Conservation (phyloP, 2,113 vertebrate genomes). For the Trichechus manatus region DNA sequence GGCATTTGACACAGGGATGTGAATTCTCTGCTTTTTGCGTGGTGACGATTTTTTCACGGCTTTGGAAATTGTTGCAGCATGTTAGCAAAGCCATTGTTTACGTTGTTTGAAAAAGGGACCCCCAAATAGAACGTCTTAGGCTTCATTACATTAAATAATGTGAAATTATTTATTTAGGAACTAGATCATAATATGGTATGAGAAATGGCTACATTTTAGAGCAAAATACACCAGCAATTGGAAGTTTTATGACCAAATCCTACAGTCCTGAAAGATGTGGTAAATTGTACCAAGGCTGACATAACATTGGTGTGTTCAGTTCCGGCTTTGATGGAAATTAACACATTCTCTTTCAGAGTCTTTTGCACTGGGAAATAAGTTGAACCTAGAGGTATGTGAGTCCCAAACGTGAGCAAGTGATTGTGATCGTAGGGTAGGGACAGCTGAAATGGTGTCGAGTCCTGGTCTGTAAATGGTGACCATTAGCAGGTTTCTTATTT, state of each 20-base stretch:
- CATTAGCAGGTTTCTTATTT: neutral
- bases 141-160: constrained; percentile 30
- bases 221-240: neutral
- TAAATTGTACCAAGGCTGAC: neutral
- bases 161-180: constrained; percentile 10
- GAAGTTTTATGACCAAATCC: constrained; percentile 54
- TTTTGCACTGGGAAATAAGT: constrained; percentile 48
- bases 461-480: neutral
- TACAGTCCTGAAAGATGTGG: neutral
- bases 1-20: neutral
- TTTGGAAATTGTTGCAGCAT: neutral
- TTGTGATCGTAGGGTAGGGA: neutral
- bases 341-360: neutral
- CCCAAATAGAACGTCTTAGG: neutral
- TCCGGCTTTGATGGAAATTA: constrained; percentile 26
- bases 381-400: neutral
- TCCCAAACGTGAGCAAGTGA: neutral
- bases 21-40: neutral
- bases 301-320: neutral
- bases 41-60: neutral
- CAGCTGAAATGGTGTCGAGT: constrained; percentile 1
- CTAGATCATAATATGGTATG: neutral
- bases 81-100: constrained; percentile 1
- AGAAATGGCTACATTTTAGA: constrained; percentile 42
- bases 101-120: neutral